Percentiles rank a stretch among this genome's conserved stretches.
These are phyloP conservation scores for Liparis tanakae DNA, from an alignment of 2,797 vertebrate species.

Conservation along the genomic window DNA sequence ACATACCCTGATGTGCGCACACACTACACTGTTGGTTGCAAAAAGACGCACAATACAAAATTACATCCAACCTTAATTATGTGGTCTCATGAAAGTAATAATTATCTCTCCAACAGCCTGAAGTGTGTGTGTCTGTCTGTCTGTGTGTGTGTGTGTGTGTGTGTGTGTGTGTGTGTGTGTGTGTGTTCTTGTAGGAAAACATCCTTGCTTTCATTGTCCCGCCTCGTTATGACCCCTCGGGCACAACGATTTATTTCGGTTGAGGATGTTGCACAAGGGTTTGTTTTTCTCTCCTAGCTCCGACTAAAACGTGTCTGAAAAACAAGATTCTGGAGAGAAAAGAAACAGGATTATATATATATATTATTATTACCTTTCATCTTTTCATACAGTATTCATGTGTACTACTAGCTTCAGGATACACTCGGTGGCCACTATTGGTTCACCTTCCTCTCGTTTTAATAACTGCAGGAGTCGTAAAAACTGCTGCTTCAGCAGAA, in stretches of 20 bases:
- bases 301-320: not conserved
- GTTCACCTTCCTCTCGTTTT: constrained; percentile 36
- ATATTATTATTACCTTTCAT: not conserved
- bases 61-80: not conserved
- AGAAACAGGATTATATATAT: too few relatives aligned
- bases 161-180: too few relatives aligned
- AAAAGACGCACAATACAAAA: not conserved
- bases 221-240: constrained; percentile 11
- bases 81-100: not conserved
- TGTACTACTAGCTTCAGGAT: not conserved
- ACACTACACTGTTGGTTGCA: constrained; percentile 11
- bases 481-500: constrained; percentile 54
- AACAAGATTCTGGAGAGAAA: not conserved
- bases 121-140: constrained; percentile 19
- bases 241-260: constrained; percentile 25
- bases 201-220: constrained; percentile 9
- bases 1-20: constrained; percentile 14
- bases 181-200: constrained; percentile 22
- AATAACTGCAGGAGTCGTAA: constrained; percentile 45
- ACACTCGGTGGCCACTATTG: constrained; percentile 10
- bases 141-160: too few relatives aligned
- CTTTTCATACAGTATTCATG: not conserved
- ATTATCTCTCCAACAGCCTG: not conserved
- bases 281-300: not conserved
- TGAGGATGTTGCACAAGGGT: constrained; percentile 14